Percentiles rank a stretch among this genome's conserved stretches.
phyloP scores from a whole-genome alignment of 2,888 invertebrate genomes.

The Linyphia triangularis region DNA sequence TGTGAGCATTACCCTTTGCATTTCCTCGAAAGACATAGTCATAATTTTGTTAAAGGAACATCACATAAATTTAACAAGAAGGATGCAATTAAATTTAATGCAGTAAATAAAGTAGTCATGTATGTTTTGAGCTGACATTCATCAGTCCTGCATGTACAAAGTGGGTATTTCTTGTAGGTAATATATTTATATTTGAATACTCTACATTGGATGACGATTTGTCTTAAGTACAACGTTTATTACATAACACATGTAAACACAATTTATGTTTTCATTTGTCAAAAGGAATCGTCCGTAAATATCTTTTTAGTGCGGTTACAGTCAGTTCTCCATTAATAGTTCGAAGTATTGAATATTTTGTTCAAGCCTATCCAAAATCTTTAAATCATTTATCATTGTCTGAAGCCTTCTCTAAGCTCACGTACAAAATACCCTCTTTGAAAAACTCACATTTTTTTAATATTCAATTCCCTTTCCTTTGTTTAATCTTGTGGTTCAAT shows the following conservation, averaged over 20 bases:
- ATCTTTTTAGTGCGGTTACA: conserved; percentile 2
- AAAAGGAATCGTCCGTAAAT: conserved; percentile 18
- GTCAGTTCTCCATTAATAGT: not conserved
- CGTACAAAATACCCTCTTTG: conserved; percentile 54
- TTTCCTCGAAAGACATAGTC: not conserved
- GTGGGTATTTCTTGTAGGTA: conserved; percentile 41
- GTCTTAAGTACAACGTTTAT: conserved; percentile 64
- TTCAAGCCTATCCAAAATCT: not conserved
- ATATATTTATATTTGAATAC: conserved; percentile 59
- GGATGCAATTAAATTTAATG: conserved; percentile 32
- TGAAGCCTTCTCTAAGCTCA: conserved; percentile 61
- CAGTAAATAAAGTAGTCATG: conserved; percentile 44
- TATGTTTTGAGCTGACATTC: conserved; percentile 29
- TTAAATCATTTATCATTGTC: conserved; percentile 15
- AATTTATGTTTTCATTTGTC: conserved; percentile 5
- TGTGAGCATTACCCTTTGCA: not conserved
- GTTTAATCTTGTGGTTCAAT: not conserved
- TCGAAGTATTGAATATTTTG: conserved; percentile 1
- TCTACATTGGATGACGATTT: conserved; percentile 64
- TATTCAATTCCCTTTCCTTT: not conserved
- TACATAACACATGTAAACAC: conserved; percentile 70
- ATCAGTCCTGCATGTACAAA: conserved; percentile 48
- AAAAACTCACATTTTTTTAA: not conserved
- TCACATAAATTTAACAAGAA: conserved; percentile 35
- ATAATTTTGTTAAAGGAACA: conserved; percentile 41